Evolutionary conservation across 92 coral and sea anemone genomes (phyloP).

Genomic region (Phenganax subtilis): DNA sequence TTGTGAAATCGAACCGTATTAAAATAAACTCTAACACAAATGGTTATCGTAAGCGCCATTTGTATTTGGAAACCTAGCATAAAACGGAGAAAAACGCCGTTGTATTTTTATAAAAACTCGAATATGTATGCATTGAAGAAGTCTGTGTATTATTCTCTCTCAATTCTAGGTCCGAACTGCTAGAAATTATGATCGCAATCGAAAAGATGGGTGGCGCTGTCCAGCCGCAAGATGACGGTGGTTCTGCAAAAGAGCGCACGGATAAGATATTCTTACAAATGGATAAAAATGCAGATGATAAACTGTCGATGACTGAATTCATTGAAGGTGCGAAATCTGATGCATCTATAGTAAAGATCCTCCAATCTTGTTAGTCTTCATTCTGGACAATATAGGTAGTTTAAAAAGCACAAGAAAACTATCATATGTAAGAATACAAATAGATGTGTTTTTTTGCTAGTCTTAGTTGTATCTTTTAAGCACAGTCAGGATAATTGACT

Average conservation of each 20-base stretch:
- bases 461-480: no score
- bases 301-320: slow-evolving; percentile 47
- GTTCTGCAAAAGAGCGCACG: slow-evolving; percentile 35
- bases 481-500: no score
- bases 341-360: slow-evolving; percentile 44
- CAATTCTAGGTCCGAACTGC: slow-evolving; percentile 22
- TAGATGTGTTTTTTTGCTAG: no score
- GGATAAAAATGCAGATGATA: slow-evolving; percentile 50
- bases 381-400: not conserved
- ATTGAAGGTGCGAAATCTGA: slow-evolving; percentile 50
- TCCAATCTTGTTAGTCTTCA: slow-evolving; percentile 51
- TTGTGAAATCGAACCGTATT: no score
- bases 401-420: no score
- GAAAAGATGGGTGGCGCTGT: slow-evolving; percentile 39
- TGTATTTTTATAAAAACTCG: no score
- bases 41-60: no score
- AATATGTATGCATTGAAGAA: no score
- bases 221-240: slow-evolving; percentile 16
- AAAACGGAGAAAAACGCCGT: no score
- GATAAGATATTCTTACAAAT: slow-evolving; percentile 44
- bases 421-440: no score
- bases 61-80: no score
- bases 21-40: no score
- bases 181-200: slow-evolving; percentile 28
- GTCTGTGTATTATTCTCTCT: not conserved